phyloP scores from a whole-genome alignment of 2,797 vertebrate species.

The Melanotaenia parkinsoni region DNA sequence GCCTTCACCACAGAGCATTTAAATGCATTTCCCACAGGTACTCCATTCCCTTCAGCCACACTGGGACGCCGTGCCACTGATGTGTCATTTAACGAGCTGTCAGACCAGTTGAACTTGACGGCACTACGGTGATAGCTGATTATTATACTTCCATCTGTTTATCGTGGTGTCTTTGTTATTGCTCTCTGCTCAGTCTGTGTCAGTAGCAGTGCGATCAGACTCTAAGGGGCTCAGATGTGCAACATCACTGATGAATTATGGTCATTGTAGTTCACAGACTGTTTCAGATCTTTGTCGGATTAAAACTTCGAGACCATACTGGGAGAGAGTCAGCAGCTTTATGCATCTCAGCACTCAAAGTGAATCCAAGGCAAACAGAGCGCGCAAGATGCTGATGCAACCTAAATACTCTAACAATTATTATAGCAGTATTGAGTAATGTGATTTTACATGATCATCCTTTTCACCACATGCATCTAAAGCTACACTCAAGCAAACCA shows the following conservation, averaged over 20 bases:
- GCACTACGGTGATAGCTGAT: constrained; percentile 38
- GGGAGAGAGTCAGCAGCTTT: constrained; percentile 16
- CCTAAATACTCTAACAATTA: neutral
- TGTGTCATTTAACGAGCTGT: constrained; percentile 42
- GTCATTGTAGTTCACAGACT: constrained; percentile 33
- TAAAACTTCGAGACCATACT: constrained; percentile 6
- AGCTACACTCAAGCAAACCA: too few species aligned
- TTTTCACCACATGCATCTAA: neutral
- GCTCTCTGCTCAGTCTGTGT: constrained; percentile 27
- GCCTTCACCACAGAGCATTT: constrained; percentile 13
- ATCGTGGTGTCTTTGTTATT: constrained; percentile 16
- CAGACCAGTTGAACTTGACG: constrained; percentile 39
- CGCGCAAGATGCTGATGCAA: neutral
- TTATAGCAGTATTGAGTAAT: neutral
- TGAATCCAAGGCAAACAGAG: neutral
- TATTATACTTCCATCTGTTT: constrained; percentile 63
- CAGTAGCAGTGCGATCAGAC: constrained; percentile 26
- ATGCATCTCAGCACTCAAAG: constrained; percentile 2
- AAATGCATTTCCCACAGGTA: constrained; percentile 38
- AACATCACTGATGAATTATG: constrained; percentile 46
- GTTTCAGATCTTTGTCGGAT: constrained; percentile 11
- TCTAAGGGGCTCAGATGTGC: constrained; percentile 56
- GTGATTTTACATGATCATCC: neutral
- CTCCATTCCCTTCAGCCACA: constrained; percentile 18
- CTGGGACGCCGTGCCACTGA: constrained; percentile 21